Percentiles rank a stretch among this genome's conserved stretches.
Conservation (phyloP, 1,140 invertebrate genomes). For the Procambarus virginalis region DNA sequence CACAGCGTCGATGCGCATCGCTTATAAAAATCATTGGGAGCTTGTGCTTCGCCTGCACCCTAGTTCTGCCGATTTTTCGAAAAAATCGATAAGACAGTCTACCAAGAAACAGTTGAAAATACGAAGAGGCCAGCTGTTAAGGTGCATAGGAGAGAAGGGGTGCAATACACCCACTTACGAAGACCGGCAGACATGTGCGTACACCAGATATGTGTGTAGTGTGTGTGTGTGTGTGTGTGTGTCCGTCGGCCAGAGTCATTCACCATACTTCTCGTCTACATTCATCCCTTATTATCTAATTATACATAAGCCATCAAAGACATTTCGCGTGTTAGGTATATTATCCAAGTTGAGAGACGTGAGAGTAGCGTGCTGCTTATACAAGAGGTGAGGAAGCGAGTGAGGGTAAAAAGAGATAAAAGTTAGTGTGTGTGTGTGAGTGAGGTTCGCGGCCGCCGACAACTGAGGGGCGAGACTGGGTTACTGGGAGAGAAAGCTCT, state of each 20-base stretch:
- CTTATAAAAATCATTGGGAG: neutral
- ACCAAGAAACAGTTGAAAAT: neutral
- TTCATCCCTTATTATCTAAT: neutral
- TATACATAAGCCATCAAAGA: neutral
- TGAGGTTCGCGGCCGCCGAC: conserved; percentile 36
- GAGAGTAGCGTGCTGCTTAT: neutral
- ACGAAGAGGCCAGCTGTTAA: neutral
- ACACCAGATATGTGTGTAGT: neutral
- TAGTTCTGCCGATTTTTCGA: too few relatives aligned
- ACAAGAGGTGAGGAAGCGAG: neutral
- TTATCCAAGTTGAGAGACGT: neutral
- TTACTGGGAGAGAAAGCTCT: conserved; percentile 52
- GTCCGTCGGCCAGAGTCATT: conserved; percentile 9
- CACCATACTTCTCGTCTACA: neutral
- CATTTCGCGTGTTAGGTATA: neutral
- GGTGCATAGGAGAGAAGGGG: neutral
- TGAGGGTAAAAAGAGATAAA: conserved; percentile 24
- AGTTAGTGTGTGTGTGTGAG: conserved; percentile 10
- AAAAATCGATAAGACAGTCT: too few relatives aligned
- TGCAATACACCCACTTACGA: neutral
- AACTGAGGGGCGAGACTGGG: conserved; percentile 36
- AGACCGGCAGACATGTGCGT: neutral
- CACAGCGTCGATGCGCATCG: conserved; percentile 3
- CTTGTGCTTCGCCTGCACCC: neutral
- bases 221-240: neutral